Percentiles rank a stretch among this genome's conserved stretches.
These are phyloP conservation scores for Onychomys arenicola DNA, from an alignment of 2,797 vertebrate species.

Conservation along the genomic window DNA sequence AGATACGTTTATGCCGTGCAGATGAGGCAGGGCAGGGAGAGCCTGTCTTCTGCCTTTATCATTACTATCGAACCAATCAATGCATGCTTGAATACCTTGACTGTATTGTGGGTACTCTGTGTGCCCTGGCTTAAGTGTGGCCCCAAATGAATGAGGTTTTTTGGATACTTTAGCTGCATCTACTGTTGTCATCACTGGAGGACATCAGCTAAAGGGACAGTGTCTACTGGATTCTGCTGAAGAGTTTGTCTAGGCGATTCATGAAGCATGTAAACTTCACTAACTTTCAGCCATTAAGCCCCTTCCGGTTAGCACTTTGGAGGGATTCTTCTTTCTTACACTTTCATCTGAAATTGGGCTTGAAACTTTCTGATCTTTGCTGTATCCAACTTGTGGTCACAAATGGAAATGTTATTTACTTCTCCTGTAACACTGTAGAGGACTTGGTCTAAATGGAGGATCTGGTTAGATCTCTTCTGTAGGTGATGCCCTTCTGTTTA, in stretches of 20 bases:
- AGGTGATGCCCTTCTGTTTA: constrained; percentile 30
- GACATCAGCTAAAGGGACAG: not conserved
- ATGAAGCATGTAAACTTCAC: not conserved
- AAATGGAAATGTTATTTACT: constrained; percentile 50
- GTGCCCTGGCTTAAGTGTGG: not conserved
- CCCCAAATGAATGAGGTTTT: not conserved
- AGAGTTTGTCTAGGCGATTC: not conserved
- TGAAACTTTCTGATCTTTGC: constrained; percentile 20
- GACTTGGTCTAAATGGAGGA: not conserved
- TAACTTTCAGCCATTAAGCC: not conserved
- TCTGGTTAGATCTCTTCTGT: constrained; percentile 50
- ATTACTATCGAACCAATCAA: not conserved
- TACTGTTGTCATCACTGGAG: not conserved
- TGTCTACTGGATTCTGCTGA: not conserved
- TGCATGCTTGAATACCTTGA: not conserved
- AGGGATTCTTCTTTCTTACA: not conserved
- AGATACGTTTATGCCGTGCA: not conserved
- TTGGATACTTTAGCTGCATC: not conserved
- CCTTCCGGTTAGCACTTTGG: constrained; percentile 35
- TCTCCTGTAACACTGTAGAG: not conserved
- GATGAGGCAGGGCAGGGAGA: not conserved
- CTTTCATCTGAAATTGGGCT: constrained; percentile 26
- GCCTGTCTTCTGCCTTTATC: not conserved
- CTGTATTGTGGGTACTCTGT: not conserved
- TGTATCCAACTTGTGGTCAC: constrained; percentile 36